Percentiles rank a stretch among this genome's conserved stretches.
Evolutionary conservation across 2,888 invertebrate genomes (phyloP).

Genomic region (Caenorhabditis sp.): DNA sequence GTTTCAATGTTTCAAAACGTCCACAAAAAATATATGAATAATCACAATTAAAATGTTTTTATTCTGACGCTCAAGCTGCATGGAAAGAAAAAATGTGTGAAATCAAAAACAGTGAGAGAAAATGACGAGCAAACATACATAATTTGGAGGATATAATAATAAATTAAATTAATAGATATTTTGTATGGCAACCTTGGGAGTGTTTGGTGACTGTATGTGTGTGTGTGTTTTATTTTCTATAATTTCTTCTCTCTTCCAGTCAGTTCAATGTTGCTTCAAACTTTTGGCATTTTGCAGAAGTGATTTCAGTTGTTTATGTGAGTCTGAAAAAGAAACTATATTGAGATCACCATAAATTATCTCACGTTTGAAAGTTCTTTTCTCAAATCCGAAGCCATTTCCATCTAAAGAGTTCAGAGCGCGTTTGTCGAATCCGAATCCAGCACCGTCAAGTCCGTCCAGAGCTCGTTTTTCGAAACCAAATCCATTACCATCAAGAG

Average conservation of each 20-base stretch:
- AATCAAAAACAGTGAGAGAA: conserved; percentile 7
- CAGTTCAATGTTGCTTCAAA: conserved; percentile 21
- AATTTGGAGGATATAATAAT: not conserved
- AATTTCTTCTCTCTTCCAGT: not conserved
- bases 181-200: not conserved
- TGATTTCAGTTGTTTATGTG: conserved; percentile 25
- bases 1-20: too few species aligned
- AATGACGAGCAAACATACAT: conserved; percentile 2
- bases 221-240: not conserved
- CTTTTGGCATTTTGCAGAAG: conserved; percentile 27
- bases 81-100: conserved; percentile 9
- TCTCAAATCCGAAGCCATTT: conserved; percentile 43
- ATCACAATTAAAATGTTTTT: conserved; percentile 36
- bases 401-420: conserved; percentile 40
- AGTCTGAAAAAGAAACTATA: not conserved
- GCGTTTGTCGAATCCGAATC: conserved; percentile 35
- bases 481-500: conserved; percentile 44
- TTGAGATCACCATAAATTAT: not conserved
- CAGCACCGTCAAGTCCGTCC: conserved; percentile 40
- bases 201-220: not conserved
- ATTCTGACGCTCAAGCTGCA: conserved; percentile 47
- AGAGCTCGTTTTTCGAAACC: conserved; percentile 41
- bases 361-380: conserved; percentile 14
- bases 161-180: not conserved
- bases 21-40: not conserved